Evolutionary conservation across 1,140 invertebrate species (phyloP), one percentile per base, ranked within the genome.

Genomic region (Brachionus rotundiformis): DNA sequence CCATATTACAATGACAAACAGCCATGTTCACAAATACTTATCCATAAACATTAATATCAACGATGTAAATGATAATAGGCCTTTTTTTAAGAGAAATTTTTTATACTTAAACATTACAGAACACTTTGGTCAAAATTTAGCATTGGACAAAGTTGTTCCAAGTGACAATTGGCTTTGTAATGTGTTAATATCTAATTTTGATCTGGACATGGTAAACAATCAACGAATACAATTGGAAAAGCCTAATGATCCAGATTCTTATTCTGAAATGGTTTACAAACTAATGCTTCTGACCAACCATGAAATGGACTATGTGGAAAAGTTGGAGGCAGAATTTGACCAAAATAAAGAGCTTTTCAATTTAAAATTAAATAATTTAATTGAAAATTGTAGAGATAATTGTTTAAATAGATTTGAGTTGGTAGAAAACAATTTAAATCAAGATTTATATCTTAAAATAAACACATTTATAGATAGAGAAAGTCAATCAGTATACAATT

Each of bases 381-480:
- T 47, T 7, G 39, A 73, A 73, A 73, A 44, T 27, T 13, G 11
- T 41, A 44, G 44, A 44, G 36, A 73, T 25, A 73, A 73, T 23
- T 73, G 68, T 44, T 44, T 47, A n/a, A 73, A 73, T 73, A 19
- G 36, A 31, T 73, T 73, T 29, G 68, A 73, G 27, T 44, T 73
- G 13, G 44, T 73, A 7, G 68, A 73, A 44, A 73, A 27, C 23
- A 71, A 23, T 71, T 41, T 71, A 36, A 71, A 44, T 44, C 19
- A 63, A 31, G 7, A 36, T 31, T 63, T 79, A 10, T 54, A 25
- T 16, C 19, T 79, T 3, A 63, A 59, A 41, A 41, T 79, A 54
- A 79, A 79, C 13, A 36, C 44, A 8, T 54, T 63, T 59, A 13
- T 79, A 10, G 76, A 79, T 19, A 31, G 76, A 79, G 76, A 79